Evolutionary conservation across 2,113 vertebrate genomes (phyloP).

Genomic region (Pollachius pollachius): DNA sequence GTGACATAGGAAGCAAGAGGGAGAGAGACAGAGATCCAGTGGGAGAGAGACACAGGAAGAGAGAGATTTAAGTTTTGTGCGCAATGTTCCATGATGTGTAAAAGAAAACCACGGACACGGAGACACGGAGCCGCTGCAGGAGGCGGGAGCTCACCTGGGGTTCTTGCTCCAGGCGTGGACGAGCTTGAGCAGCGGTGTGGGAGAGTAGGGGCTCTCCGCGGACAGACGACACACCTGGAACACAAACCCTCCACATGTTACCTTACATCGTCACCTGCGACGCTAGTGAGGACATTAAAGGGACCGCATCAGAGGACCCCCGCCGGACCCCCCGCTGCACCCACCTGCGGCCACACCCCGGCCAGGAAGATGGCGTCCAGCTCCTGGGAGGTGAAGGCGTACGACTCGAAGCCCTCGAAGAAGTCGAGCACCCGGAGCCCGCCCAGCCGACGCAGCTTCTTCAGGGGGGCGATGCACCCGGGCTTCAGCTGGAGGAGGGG

Average conservation of each 20-base stretch:
- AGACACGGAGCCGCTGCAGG: background rate
- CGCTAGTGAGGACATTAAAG: no score
- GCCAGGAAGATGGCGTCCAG: conserved; percentile 87
- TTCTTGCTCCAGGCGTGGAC: conserved; percentile 91
- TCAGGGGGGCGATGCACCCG: conserved; percentile 85
- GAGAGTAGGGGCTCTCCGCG: conserved; percentile 88
- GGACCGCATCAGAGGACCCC: no score
- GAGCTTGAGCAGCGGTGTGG: conserved; percentile 89
- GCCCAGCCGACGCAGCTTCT: conserved; percentile 89
- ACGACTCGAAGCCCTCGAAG: conserved; percentile 85
- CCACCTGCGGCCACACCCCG: conserved; percentile 93
- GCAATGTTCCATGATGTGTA: no score
- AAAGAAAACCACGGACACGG: no score
- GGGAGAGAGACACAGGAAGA: no score
- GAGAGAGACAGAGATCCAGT: no score
- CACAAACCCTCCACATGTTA: conserved; percentile 12
- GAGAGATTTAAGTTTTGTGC: no score
- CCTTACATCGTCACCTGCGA: background rate
- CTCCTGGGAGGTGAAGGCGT: conserved; percentile 84
- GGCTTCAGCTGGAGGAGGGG: conserved; percentile 76
- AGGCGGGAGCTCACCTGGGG: conserved; percentile 74
- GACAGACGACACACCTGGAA: conserved; percentile 83
- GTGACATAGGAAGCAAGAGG: background rate
- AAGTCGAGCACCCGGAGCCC: conserved; percentile 86
- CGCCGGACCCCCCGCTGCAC: no score